phyloP scores from a whole-genome alignment of 2,888 invertebrate species.

The Folsomia manolachei region DNA sequence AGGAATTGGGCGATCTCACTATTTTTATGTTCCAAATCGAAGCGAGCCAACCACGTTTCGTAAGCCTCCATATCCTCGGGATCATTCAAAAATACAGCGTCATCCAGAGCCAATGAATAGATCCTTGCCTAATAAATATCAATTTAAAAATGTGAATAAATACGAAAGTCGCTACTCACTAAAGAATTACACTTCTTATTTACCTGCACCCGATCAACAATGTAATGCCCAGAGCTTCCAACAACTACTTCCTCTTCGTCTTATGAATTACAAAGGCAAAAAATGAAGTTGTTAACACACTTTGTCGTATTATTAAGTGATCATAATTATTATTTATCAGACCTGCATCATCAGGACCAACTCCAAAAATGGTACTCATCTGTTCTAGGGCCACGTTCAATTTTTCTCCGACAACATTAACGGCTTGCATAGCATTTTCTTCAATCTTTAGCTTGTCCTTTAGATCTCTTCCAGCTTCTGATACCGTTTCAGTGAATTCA shows the following conservation, averaged over 20 bases:
- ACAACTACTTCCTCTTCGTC: conserved; percentile 42
- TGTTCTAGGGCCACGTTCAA: conserved; percentile 46
- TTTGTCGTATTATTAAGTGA: background rate
- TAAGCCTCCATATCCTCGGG: conserved; percentile 45
- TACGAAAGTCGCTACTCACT: background rate
- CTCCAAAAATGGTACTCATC: conserved; percentile 50
- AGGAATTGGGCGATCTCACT: conserved; percentile 41
- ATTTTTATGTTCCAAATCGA: conserved; percentile 46
- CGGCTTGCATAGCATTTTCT: conserved; percentile 46
- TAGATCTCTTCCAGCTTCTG: conserved; percentile 48
- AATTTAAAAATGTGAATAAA: background rate
- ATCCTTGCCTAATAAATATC: conserved; percentile 47
- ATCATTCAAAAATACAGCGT: conserved; percentile 45
- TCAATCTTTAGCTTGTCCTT: conserved; percentile 49
- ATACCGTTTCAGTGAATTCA: conserved; percentile 48
- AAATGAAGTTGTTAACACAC: background rate
- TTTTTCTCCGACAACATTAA: conserved; percentile 40
- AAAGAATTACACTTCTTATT: background rate
- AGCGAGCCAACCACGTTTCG: conserved; percentile 44
- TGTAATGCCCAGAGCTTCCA: conserved; percentile 20
- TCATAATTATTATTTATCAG: background rate
- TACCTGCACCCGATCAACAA: conserved; percentile 44
- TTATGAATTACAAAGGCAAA: background rate
- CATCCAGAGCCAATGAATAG: conserved; percentile 44
- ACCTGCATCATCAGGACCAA: conserved; percentile 49